Conservation (phyloP, 2,113 vertebrate genomes). For the Campylomormyrus tamandua region DNA sequence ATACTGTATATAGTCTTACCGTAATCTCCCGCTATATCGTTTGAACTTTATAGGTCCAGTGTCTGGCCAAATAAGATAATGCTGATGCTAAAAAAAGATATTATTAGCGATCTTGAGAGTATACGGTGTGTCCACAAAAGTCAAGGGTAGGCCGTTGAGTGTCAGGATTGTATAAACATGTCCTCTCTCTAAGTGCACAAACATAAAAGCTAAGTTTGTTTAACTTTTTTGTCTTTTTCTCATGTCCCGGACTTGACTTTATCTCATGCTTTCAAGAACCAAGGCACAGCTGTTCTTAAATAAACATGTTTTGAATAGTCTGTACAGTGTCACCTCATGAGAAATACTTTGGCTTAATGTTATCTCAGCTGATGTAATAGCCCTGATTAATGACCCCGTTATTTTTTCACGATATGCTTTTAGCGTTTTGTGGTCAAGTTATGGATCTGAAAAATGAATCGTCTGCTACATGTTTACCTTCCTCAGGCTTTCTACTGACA, state of each 20-base stretch:
- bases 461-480: slow-evolving; percentile 24
- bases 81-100: background rate
- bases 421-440: slow-evolving; percentile 1
- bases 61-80: background rate
- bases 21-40: background rate
- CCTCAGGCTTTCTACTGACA: slow-evolving; percentile 44
- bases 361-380: slow-evolving; percentile 31
- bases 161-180: slow-evolving; percentile 16
- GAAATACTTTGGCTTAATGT: slow-evolving; percentile 24
- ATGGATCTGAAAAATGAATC: slow-evolving; percentile 27
- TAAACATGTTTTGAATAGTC: slow-evolving; percentile 46
- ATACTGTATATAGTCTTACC: background rate
- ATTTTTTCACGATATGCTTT: slow-evolving; percentile 32
- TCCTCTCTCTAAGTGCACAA: slow-evolving; percentile 30
- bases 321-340: slow-evolving; percentile 26
- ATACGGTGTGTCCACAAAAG: background rate
- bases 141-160: slow-evolving; percentile 9
- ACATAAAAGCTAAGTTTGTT: slow-evolving; percentile 42
- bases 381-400: slow-evolving; percentile 34
- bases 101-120: slow-evolving; percentile 7
- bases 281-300: slow-evolving; percentile 46
- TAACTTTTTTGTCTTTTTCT: slow-evolving; percentile 33
- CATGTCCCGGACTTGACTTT: slow-evolving; percentile 39
- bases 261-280: slow-evolving; percentile 26
- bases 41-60: background rate